These are phyloP conservation scores for Cromileptes altivelis DNA, from an alignment of 2,113 vertebrate species.

Conservation along the genomic window DNA sequence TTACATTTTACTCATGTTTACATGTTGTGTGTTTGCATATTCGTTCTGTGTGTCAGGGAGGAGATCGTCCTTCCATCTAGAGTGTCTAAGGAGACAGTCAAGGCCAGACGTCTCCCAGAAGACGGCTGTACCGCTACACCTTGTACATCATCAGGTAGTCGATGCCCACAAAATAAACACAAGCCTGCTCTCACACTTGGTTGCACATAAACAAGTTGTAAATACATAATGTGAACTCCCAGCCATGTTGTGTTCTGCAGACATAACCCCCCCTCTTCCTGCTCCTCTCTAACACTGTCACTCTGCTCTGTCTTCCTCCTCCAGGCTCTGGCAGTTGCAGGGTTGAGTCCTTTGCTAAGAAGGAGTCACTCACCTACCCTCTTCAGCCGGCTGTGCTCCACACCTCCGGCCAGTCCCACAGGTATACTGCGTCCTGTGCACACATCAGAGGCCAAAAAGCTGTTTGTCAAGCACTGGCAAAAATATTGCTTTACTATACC, in stretches of 20 bases:
- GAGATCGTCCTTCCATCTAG: conserved; percentile 97
- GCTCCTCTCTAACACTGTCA: not conserved
- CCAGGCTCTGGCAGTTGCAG: conserved; percentile 93
- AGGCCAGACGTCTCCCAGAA: conserved; percentile 92
- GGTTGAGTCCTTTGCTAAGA: conserved; percentile 94
- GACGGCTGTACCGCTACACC: conserved; percentile 93
- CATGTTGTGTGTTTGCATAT: not conserved
- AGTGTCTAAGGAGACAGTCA: conserved; percentile 95
- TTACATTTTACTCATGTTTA: not conserved
- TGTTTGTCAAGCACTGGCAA: not conserved
- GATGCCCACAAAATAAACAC: not conserved
- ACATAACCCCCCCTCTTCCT: not conserved
- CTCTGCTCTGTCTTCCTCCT: conserved; percentile 36
- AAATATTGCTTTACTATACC: not conserved
- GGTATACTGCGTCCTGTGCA: conserved; percentile 49
- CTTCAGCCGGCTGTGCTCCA: conserved; percentile 90
- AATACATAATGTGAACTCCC: not conserved
- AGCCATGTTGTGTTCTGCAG: not conserved
- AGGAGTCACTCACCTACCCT: conserved; percentile 93
- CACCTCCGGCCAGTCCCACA: conserved; percentile 89
- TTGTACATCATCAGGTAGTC: conserved; percentile 96
- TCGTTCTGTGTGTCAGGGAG: conserved; percentile 84
- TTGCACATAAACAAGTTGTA: conserved; percentile 5
- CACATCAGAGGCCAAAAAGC: not conserved
- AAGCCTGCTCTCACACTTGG: conserved; percentile 4